These are phyloP conservation scores for Drosophila littoralis DNA, from an alignment of 1,140 invertebrate species.

Conservation along the genomic window DNA sequence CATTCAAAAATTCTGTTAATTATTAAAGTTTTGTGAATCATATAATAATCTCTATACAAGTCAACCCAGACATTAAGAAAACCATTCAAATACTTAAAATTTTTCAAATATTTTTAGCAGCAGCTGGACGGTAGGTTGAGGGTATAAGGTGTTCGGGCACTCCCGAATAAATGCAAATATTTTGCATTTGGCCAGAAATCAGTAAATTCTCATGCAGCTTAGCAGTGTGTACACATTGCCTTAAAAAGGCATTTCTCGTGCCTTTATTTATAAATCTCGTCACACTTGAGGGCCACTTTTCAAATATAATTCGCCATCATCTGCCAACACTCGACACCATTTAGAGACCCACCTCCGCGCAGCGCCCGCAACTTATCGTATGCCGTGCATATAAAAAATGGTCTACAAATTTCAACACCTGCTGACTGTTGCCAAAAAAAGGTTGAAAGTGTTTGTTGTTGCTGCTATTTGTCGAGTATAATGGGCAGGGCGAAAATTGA, in stretches of 20 bases:
- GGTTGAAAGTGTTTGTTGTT: constrained; percentile 23
- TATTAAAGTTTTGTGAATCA: too few species aligned
- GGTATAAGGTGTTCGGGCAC: too few species aligned
- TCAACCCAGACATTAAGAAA: too few species aligned
- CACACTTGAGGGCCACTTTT: constrained; percentile 39
- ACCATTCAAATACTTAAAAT: too few species aligned
- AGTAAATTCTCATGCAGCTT: background rate
- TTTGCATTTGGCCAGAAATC: background rate
- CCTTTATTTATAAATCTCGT: constrained; percentile 26
- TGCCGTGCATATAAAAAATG: constrained; percentile 33
- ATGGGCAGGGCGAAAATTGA: constrained; percentile 29
- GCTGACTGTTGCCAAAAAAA: constrained; percentile 38
- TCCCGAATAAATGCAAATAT: background rate
- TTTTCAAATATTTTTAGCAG: too few species aligned
- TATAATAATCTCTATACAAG: too few species aligned
- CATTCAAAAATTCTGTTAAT: too few species aligned
- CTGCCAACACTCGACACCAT: constrained; percentile 36
- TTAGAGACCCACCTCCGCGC: constrained; percentile 15
- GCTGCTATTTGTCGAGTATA: constrained; percentile 26
- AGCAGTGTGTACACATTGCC: constrained; percentile 6
- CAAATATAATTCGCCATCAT: constrained; percentile 43
- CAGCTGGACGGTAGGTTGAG: too few species aligned
- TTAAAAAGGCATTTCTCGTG: background rate
- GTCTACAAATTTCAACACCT: constrained; percentile 47
- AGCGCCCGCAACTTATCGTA: background rate